Evolutionary conservation across 2,888 invertebrate genomes (phyloP), one percentile per base, ranked within the genome.

Genomic region (Mycalesis mineus): DNA sequence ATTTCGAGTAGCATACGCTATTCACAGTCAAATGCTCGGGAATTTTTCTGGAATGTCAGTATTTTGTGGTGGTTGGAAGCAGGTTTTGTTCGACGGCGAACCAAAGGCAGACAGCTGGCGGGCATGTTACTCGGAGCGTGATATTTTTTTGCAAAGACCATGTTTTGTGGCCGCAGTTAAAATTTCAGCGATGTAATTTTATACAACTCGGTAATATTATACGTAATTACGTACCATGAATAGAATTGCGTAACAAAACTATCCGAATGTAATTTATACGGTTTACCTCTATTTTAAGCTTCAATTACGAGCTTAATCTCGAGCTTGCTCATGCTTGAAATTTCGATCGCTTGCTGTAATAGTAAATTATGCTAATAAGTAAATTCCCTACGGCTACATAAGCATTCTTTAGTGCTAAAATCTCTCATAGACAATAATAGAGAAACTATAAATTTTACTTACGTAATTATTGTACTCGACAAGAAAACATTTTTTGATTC

Each of bases 101-200:
- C 50, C 37, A 48, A 57, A 31, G 44, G 42, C 54, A 65, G 75
- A 68, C 87, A 86, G 85, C 82, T 84, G 86, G 75, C 68, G 69
- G 67, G 74, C 82, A 77, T 81, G 85, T 71, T 78, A 72, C 72
- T 65, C 78, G 82, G 75, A 84, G 81, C 88, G 84, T 88, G 79
- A 81, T 73, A 71, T 82, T 88, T 88, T 22, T 88, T 88, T 88
- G 79, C 75, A 72, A 65, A 65, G 69, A 70, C 72, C 74, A 73
- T 78, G 79, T 78, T 78, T 78, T 73, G 77, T 74, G 75, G 62
- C 62, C 72, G 72, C 69, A 69, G 77, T 80, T 81, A 80, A 70
- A 76, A 80, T 85, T 87, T 86, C 85, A 87, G 80, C 68, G 70
- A 73, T 70, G 82, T 78, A 79, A 88, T 75, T 67, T 68, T 73